Evolutionary conservation across 2,888 invertebrate species (phyloP), one percentile per base, ranked within the genome.

Genomic region (Physocephala rufipes): DNA sequence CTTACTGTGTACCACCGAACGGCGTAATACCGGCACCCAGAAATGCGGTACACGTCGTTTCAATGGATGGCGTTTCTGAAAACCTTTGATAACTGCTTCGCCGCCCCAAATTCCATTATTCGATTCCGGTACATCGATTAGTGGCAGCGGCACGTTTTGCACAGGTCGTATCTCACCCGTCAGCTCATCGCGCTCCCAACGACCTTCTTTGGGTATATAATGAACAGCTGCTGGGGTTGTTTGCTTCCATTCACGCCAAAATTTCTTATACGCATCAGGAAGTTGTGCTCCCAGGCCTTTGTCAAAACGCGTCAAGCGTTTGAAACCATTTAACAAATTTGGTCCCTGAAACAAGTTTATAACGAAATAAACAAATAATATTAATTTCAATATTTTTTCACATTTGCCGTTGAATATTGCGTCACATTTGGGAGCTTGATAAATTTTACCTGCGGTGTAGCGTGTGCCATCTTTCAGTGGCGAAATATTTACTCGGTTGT

Each of bases 61-160:
- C 2, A 84, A 85, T 2, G 86, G 87, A 67, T 88, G 85, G 62
- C 90, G 89, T 80, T 92, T 92, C 81, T 90, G 89, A 81, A 93
- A 95, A 64, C 97, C 99, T 88, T 95, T 93, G 26, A 99, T 87
- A 0, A 99, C 89, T 45, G 92, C 95, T 88, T 99, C 99, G 12
- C 99, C 99, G 74, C 97, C 99, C 98, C 98, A 99, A 75, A 99
- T 88, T 45, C 97, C 97, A 59, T 90, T 81, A 82, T 97, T 88
- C 70, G 92, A 88, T 87, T 98, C 95, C 51, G 89, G 87, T 0
- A 97, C 94, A 83, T 90, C 92, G 75, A 90, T 89, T 1, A 96
- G 81, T 1, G 93, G 94, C 43, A 98, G 85, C 43, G 93, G 90
- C 55, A 90, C 80, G 87, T 95, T 93, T 69, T 95, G 93, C 64